Evolutionary conservation across 92 coral and sea anemone genomes (phyloP).

Genomic region (Zoanthus gigantus): DNA sequence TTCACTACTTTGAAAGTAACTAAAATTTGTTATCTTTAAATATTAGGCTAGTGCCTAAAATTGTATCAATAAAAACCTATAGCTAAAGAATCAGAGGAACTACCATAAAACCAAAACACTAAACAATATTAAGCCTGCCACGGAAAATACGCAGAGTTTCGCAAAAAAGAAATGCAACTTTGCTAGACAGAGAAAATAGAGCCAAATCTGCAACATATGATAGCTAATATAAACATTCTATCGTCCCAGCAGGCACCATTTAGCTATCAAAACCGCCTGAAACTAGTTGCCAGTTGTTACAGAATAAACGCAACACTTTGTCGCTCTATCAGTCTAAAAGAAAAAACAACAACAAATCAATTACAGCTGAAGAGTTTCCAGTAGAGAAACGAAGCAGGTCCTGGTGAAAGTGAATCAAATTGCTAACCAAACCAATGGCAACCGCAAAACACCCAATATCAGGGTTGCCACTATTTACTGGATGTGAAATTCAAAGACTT

Average conservation of each 20-base stretch:
- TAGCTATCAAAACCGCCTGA: background rate
- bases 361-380: conserved; percentile 1
- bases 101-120: background rate
- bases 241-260: background rate
- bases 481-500: too few species aligned
- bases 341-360: background rate
- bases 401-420: background rate
- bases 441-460: background rate
- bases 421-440: background rate
- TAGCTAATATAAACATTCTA: background rate
- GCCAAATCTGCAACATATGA: background rate
- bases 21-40: too few species aligned
- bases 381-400: background rate
- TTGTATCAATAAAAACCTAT: background rate
- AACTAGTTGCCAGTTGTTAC: conserved; percentile 1
- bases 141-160: background rate
- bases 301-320: background rate
- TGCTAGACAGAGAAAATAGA: background rate
- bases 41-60: too few species aligned
- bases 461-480: too few species aligned
- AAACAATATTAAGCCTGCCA: background rate
- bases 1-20: background rate
- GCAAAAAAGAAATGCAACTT: background rate
- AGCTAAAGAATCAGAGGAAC: background rate
- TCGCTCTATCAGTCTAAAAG: background rate